phyloP scores from a whole-genome alignment of 2,797 vertebrate genomes.

The Luscinia luscinia region DNA sequence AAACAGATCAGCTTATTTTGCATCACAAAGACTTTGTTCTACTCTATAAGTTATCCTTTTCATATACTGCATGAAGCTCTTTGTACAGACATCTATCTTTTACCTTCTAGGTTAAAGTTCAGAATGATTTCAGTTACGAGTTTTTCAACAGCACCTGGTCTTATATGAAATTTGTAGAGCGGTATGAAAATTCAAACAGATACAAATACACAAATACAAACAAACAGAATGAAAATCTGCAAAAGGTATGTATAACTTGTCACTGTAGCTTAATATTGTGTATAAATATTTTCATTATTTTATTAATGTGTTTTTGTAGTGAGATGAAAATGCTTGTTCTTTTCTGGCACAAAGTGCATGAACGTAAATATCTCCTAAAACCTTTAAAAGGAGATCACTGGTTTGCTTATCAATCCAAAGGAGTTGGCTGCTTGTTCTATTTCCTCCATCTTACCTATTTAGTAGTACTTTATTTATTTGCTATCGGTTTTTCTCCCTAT shows the following conservation, averaged over 20 bases:
- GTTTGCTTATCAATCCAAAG: not conserved
- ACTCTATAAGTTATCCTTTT: not conserved
- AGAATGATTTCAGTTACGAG: conserved; percentile 91
- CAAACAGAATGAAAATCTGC: not conserved
- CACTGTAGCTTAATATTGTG: not conserved
- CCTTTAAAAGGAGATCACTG: not conserved
- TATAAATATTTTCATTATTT: not conserved
- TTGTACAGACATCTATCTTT: not conserved
- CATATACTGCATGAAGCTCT: not conserved
- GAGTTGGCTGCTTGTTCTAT: not conserved
- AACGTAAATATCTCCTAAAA: not conserved
- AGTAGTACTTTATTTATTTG: not conserved
- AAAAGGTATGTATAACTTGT: conserved; percentile 65
- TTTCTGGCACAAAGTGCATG: not conserved
- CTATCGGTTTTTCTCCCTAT: not conserved
- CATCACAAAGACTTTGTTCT: not conserved
- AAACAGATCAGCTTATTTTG: not conserved
- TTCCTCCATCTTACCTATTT: not conserved
- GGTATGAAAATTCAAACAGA: conserved; percentile 38
- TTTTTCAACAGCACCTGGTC: conserved; percentile 91
- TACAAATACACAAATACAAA: not conserved
- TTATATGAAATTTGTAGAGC: conserved; percentile 78
- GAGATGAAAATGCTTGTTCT: not conserved
- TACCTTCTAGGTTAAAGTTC: conserved; percentile 82
- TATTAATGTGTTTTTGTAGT: not conserved